Conservation (phyloP, 1,140 invertebrate species). For the Eciton burchellii region DNA sequence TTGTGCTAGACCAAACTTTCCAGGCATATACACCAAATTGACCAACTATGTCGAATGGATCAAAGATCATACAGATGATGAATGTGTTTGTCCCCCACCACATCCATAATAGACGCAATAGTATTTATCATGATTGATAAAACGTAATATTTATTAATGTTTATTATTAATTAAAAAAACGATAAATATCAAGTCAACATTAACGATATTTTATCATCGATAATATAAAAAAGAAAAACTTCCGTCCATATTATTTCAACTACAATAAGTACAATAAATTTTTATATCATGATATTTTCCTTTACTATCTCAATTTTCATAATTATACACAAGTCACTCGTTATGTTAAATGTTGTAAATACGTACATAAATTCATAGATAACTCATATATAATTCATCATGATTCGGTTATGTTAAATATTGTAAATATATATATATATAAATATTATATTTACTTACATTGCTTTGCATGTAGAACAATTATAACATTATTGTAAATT, state of each 20-base stretch:
- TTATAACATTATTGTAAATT: slow-evolving; percentile 31
- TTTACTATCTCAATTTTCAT: neutral
- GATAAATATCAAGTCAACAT: slow-evolving; percentile 12
- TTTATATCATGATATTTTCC: neutral
- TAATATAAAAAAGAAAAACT: neutral
- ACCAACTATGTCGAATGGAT: slow-evolving; percentile 90
- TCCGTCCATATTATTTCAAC: neutral
- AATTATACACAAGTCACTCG: neutral
- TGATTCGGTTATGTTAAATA: too few species aligned
- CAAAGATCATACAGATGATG: slow-evolving; percentile 83
- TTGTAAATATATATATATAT: neutral
- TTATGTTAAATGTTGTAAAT: neutral
- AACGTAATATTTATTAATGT: neutral
- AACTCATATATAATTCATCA: too few species aligned
- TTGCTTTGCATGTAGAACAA: neutral
- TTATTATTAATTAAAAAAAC: neutral
- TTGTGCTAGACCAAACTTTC: slow-evolving; percentile 90
- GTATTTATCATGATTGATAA: neutral
- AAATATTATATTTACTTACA: neutral
- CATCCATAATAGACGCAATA: slow-evolving; percentile 46
- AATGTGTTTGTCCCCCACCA: slow-evolving; percentile 86
- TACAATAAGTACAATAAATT: neutral
- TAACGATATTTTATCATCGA: slow-evolving; percentile 37
- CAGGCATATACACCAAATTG: slow-evolving; percentile 91
- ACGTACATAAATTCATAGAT: too few species aligned